phyloP scores from a whole-genome alignment of 2,113 vertebrate genomes.

The Peucedramus taeniatus region DNA sequence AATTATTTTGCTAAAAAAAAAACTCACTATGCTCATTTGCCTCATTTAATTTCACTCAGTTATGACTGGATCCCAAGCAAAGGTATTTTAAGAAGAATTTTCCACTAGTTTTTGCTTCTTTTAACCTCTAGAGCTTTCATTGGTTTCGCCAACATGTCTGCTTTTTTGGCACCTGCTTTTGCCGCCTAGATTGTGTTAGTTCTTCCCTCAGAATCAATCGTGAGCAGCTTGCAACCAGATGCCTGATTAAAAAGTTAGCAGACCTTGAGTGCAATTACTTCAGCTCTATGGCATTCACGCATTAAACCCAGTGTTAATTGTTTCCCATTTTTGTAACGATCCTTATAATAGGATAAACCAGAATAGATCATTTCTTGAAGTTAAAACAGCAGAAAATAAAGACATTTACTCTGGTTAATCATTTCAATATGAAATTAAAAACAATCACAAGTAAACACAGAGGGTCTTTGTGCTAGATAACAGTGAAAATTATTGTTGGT shows the following conservation, averaged over 20 bases:
- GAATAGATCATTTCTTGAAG: conserved; percentile 78
- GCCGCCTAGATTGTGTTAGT: conserved; percentile 58
- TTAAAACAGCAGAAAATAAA: conserved; percentile 82
- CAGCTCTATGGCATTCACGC: conserved; percentile 74
- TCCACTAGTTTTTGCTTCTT: conserved; percentile 25
- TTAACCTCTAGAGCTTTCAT: conserved; percentile 52
- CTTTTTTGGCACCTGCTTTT: conserved; percentile 74
- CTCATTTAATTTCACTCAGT: conserved; percentile 20
- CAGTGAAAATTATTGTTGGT: conserved; percentile 5
- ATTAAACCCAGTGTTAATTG: conserved; percentile 82
- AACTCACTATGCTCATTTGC: background rate
- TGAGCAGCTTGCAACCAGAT: conserved; percentile 83
- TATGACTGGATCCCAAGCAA: background rate
- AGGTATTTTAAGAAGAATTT: conserved; percentile 11
- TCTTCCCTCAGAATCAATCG: conserved; percentile 71
- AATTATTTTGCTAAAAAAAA: conserved; percentile 12
- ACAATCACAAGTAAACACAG: conserved; percentile 52
- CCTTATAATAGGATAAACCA: conserved; percentile 80
- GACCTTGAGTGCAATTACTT: conserved; percentile 85
- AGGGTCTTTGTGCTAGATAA: background rate
- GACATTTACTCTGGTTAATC: conserved; percentile 74
- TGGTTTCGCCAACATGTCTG: conserved; percentile 66
- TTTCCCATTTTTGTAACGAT: conserved; percentile 80
- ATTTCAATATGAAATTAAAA: conserved; percentile 72
- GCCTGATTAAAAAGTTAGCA: conserved; percentile 86